phyloP scores from a whole-genome alignment of 2,113 vertebrate genomes.

The Ibidorhyncha struthersii region DNA sequence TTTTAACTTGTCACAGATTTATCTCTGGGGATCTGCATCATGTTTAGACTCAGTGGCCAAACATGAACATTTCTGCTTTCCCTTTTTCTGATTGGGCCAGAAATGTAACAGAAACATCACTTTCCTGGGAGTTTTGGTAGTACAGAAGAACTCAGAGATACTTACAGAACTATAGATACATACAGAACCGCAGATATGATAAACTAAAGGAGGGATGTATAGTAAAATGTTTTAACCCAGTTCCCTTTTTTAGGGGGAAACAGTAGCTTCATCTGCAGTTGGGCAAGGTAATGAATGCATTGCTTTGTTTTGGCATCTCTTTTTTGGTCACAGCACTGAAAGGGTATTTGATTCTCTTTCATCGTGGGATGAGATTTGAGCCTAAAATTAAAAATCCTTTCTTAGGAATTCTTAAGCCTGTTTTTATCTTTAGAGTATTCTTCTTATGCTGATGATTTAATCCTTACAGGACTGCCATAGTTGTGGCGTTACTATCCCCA shows the following conservation, averaged over 20 bases:
- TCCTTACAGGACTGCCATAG: background rate
- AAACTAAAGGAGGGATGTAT: background rate
- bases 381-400: background rate
- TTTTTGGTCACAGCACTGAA: background rate
- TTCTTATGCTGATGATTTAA: background rate
- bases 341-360: background rate
- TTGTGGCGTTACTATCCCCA: background rate
- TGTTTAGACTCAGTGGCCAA: background rate
- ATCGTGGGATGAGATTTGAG: background rate
- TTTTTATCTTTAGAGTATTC: background rate
- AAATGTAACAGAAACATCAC: background rate
- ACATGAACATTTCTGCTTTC: background rate
- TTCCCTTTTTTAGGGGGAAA: background rate
- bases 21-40: background rate
- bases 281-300: background rate
- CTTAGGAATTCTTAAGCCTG: background rate
- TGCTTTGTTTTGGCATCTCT: background rate
- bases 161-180: background rate
- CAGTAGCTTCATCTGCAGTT: background rate
- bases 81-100: background rate
- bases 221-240: background rate
- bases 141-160: background rate
- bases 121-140: background rate
- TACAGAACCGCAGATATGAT: background rate
- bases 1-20: background rate